Base-by-base conservation (phyloP, 2,888 invertebrate genomes). In the Caenorhabditis becei region DNA sequence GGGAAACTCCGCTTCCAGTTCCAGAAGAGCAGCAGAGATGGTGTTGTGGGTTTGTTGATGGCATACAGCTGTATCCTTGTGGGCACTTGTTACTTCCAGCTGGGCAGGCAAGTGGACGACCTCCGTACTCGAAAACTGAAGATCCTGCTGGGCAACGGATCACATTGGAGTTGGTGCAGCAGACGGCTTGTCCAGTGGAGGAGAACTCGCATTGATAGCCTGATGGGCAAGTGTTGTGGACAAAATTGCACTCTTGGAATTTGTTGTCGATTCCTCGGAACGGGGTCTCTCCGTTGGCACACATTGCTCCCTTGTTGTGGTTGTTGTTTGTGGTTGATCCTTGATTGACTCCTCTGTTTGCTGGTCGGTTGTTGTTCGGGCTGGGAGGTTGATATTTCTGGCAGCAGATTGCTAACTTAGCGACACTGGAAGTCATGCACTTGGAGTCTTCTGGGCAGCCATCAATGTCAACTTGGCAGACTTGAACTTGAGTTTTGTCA, bases 31-130 rank as follows among this genome's bases (percentile, higher is more conserved):
- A 90, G 75, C 90, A 90, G 1, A 90, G 84, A 71, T 89, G 88
- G 35, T 89, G 81, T 51, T 87, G 84, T 18, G 89, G 88, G 59
- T 87, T 88, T 16, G 82, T 78, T 4, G 88, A 86, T 14, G 89
- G 80, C 28, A 86, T 82, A 28, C 90, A 90, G 18, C 77, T 78
- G 69, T 86, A 91, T 44, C 90, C 87, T 44, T 74, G 71, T 37
- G 87, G 87, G 41, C 87, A 87, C 65, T 86, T 86, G 49, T 72
- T 83, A 53, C 88, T 87, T 72, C 89, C 88, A 8, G 89, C 83
- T 35, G 90, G 90, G 54, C 90, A 90, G 8, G 89, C 90, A 0
- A 90, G 75, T 26, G 90, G 90, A 28, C 89, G 70, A n/a, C 89
- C 89, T 54, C 89, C 89, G 67, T 88, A 89, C 35, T 89, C 87